Percentiles rank a stretch among this genome's conserved stretches.
Evolutionary conservation across 2,113 vertebrate genomes (phyloP).

Genomic region (Abramis brama): DNA sequence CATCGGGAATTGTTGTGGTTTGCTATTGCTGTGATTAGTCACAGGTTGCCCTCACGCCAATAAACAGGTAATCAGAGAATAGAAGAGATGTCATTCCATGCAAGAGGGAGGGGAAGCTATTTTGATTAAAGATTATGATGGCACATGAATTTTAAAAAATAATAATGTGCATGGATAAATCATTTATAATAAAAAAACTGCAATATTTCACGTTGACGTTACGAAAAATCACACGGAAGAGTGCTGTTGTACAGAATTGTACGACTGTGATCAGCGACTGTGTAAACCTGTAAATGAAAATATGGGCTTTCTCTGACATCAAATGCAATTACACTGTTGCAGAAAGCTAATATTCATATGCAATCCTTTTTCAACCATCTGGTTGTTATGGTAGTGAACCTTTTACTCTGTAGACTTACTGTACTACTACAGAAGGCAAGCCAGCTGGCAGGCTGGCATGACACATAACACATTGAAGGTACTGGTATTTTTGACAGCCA

Average conservation of each 20-base stretch:
- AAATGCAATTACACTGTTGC: slow-evolving; percentile 5
- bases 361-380: slow-evolving; percentile 23
- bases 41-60: too few species aligned
- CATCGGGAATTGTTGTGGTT: too few species aligned
- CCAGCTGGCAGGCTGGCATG: slow-evolving; percentile 72
- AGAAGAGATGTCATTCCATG: too few species aligned
- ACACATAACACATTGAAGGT: slow-evolving; percentile 57
- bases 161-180: too few species aligned
- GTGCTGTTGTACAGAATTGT: neutral
- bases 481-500: slow-evolving; percentile 69
- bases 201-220: too few species aligned
- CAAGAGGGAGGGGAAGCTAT: too few species aligned
- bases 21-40: too few species aligned
- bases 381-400: slow-evolving; percentile 8
- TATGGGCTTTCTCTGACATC: neutral
- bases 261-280: neutral
- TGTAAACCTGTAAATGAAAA: neutral
- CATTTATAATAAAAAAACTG: too few species aligned
- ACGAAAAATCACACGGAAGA: neutral
- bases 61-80: too few species aligned
- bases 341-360: slow-evolving; percentile 6
- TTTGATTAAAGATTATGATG: too few species aligned
- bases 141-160: too few species aligned
- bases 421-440: neutral
- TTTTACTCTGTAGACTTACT: slow-evolving; percentile 51